phyloP scores from a whole-genome alignment of 2,888 invertebrate species.

The Cataglyphis altisquamis region DNA sequence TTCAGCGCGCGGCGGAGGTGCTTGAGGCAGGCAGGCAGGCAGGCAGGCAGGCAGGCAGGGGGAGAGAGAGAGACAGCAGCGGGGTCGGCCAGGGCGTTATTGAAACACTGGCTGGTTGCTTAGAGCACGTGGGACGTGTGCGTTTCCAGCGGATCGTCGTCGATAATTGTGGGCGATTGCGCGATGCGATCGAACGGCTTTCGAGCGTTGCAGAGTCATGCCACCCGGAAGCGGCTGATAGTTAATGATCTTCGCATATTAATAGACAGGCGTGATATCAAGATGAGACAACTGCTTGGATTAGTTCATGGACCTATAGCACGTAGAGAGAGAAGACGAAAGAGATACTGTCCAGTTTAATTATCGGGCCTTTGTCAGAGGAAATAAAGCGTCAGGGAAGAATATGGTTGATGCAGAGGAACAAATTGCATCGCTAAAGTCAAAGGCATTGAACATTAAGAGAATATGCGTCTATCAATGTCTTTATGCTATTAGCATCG shows the following conservation, averaged over 20 bases:
- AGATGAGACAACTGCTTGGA: constrained; percentile 51
- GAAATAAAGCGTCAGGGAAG: constrained; percentile 39
- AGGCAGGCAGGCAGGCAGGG: background rate
- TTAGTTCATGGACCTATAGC: constrained; percentile 27
- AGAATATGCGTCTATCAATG: constrained; percentile 11
- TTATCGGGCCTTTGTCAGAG: constrained; percentile 46
- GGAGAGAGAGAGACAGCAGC: background rate
- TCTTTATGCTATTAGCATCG: background rate
- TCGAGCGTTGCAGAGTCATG: constrained; percentile 38
- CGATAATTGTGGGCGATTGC: constrained; percentile 57
- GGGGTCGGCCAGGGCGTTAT: constrained; percentile 37
- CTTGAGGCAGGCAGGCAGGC: background rate
- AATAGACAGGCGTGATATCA: constrained; percentile 49
- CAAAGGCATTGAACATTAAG: constrained; percentile 10
- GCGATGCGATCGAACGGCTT: constrained; percentile 30
- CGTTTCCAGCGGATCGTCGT: constrained; percentile 53
- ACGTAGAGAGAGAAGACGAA: background rate
- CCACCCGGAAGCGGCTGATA: constrained; percentile 43
- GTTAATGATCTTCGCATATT: constrained; percentile 50
- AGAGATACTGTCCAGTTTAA: constrained; percentile 34
- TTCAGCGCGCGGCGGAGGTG: constrained; percentile 44
- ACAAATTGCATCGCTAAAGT: constrained; percentile 46
- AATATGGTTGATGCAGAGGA: constrained; percentile 18
- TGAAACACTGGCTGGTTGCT: constrained; percentile 50
- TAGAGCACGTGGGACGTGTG: constrained; percentile 51